Base-by-base conservation (phyloP, 2,888 invertebrate genomes). In the Clostera curtula region DNA sequence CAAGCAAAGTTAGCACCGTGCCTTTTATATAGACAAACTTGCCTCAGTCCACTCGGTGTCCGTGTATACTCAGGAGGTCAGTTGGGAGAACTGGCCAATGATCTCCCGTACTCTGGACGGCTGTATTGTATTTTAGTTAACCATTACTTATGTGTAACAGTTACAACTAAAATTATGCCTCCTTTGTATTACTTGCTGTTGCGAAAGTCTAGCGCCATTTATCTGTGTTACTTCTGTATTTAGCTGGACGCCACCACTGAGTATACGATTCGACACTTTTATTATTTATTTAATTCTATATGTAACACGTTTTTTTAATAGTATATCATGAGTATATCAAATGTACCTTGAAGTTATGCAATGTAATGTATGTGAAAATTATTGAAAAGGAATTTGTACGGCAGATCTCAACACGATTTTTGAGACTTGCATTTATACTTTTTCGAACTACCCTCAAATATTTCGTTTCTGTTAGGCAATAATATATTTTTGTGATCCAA, bases 31-130 rank as follows among this genome's bases (percentile, higher is more conserved):
- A 44, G 29, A 30, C 3, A 4, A 17, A 15, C 12, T 3, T 4
- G 10, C 3, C 25, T 9, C 3, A 1, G 3, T 2, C 0, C 1
- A 3, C 1, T 0, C 5, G 40, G 56, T 52, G 66, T 64, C 64
- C 55, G 50, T 56, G 40, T 65, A 49, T 65, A 57, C 60, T 51
- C 49, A 58, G 60, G 31, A 19, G 50, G 29, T 48, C 56, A 56
- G 52, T 10, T 3, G 13, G 33, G 56, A 43, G 52, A 48, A 9
- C 48, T 61, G 51, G 33, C 38, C 23, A 27, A 14, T 6, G 2
- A 14, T 48, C 24, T 37, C 48, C 54, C 41, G 40, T 31, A 29
- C 31, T 10, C 6, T 10, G 5, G 36, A 30, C 25, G 23, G 28
- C 10, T n/a, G 6, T 23, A 8, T 10, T 10, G 27, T 14, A 8